A percentile compares a stretch with the other conserved stretches of the same genome.
Evolutionary conservation across 30 jellyfish, hydroid and myxozoan genomes (phyloP).

Genomic region (Turritopsis rubra): DNA sequence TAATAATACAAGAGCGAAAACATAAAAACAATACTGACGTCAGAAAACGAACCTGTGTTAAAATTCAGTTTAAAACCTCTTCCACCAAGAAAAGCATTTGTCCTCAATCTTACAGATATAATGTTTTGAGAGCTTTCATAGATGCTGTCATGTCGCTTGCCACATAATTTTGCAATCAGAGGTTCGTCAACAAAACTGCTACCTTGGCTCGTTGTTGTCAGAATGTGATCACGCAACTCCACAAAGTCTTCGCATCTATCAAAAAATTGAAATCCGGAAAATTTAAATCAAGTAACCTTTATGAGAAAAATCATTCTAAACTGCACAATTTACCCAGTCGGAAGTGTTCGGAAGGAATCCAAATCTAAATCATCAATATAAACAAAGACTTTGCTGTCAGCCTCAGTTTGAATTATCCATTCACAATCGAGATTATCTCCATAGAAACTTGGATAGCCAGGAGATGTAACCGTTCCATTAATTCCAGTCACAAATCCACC

Average conservation of each 20-base stretch:
- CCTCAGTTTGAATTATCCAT: slow-evolving; percentile 52
- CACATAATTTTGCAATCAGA: slow-evolving; percentile 33
- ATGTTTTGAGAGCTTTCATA: slow-evolving; percentile 42
- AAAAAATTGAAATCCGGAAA: neutral
- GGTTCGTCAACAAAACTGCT: slow-evolving; percentile 2
- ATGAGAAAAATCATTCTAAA: too few species aligned
- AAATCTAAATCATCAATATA: slow-evolving; percentile 50
- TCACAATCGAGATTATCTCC: slow-evolving; percentile 52
- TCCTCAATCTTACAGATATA: slow-evolving; percentile 40
- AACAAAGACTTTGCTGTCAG: slow-evolving; percentile 36
- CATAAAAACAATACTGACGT: too few species aligned
- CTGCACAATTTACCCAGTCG: neutral
- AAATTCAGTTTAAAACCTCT: slow-evolving; percentile 60
- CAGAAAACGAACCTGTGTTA: slow-evolving; percentile 53
- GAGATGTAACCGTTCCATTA: slow-evolving; percentile 55
- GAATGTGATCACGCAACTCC: slow-evolving; percentile 55
- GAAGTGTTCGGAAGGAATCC: too few species aligned
- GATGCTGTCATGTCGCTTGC: slow-evolving; percentile 45
- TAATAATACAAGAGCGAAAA: too few species aligned
- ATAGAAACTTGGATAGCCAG: slow-evolving; percentile 56
- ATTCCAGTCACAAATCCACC: slow-evolving; percentile 60
- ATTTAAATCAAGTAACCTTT: neutral
- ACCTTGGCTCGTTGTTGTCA: slow-evolving; percentile 4
- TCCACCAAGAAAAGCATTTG: slow-evolving; percentile 30
- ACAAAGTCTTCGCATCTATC: slow-evolving; percentile 50